Evolutionary conservation across 1,140 invertebrate species (phyloP), one percentile per base, ranked within the genome.

Genomic region (Prorops nasuta): DNA sequence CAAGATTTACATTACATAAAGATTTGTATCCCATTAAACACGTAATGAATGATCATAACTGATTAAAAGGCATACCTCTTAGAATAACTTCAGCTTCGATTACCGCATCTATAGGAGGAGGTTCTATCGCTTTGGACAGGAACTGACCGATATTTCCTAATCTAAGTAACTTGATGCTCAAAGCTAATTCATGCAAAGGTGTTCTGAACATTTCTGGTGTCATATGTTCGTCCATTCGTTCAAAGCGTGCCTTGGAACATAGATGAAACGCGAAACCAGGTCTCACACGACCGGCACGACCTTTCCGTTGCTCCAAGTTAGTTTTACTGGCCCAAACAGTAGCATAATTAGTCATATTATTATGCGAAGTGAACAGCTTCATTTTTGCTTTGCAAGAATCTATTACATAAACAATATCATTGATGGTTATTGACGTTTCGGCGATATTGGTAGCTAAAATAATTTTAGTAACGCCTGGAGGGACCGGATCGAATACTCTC

Each of bases 131-230:
- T 78, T 97, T 97, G 9, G 87, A 90, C 8, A 98, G 78, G 72
- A 98, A 98, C 66, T 95, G 91, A 3, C 90, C 88, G 67, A 98
- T 94, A 19, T 84, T 84, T 43, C 95, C 94, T 3, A 98, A 76
- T 41, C 90, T 83, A n/a, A 98, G 78, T 2, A 97, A 74, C 73
- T 96, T 92, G 16, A 91, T 90, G 49, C 86, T 88, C 12, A 94
- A 78, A 0, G 90, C 88, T 32, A 94, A 76, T 68, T 98, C 94
- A 67, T 98, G 94, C 3, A 98, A 78, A 0, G 95, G 95, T 2
- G 94, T 97, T 41, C 95, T 81, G 76, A 97, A 96, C 83, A 98
- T 98, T 80, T 98, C 95, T 0, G 94, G 93, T 0, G 91, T 95
- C 66, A 92, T 87, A 61, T 96, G 91, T 59, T 96, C 90, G 8